Evolutionary conservation across 1,140 invertebrate genomes (phyloP), one percentile per base, ranked within the genome.

Genomic region (Uloborus diversus): DNA sequence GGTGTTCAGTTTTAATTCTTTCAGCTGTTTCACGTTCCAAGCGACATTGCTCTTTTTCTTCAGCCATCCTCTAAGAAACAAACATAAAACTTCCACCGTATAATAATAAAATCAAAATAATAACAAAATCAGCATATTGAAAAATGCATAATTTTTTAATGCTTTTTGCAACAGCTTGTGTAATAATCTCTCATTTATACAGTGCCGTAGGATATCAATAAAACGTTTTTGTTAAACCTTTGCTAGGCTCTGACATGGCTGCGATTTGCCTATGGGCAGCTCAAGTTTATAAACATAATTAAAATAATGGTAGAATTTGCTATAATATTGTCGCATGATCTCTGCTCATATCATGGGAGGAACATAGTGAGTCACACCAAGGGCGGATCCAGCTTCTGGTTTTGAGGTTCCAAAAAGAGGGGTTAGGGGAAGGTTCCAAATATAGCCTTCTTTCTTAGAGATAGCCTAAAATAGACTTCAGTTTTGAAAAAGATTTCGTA

Each of bases 31-130:
- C 30, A 35, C 42, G 64, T 14, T 78, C 61, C 20, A 27, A 13
- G 27, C 47, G 61, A 25, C 42, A 61, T 78, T 56, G 17, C 42
- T 66, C 73, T n/a, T 57, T 78, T 27, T 78, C 73, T 57, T 65
- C 73, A 30, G 42, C 17, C 17, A 27, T 13, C 4, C 14, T 14
- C 62, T 78, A 64, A 25, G 13, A 66, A 56, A 56, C 56, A 7
- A 32, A 65, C 13, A 23, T 14, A n/a, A 13, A 42, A 42, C 17
- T 42, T 42, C 17, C 17, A 13, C 17, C 17, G 9, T 42, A 13
- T 42, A 13, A 1, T 17, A 42, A 2, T 28, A 61, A 2, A 11
- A 32, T 32, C 5, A 61, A 25, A 61, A 27, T 28, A 61, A 61
- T 61, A 4, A 5, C 7, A 47, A 14, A 47, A 14, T 13, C 37